Evolutionary conservation across 2,888 invertebrate species (phyloP).

Genomic region (Galeopsomyia nigrocyanea): DNA sequence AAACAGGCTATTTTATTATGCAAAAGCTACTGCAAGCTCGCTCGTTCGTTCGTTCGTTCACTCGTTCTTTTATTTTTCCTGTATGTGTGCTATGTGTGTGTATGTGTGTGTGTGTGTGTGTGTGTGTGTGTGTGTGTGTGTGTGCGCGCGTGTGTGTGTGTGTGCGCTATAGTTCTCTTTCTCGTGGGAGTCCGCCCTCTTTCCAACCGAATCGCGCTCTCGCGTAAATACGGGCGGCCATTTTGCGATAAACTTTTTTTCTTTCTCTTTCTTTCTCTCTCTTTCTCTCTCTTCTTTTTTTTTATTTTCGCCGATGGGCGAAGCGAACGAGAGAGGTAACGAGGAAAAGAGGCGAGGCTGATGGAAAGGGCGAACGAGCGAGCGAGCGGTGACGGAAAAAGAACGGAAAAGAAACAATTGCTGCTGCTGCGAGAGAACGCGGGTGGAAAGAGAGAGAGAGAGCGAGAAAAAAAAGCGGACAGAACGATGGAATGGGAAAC

Average conservation of each 20-base stretch:
- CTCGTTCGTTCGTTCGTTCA: slow-evolving; percentile 55
- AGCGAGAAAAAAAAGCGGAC: slow-evolving; percentile 33
- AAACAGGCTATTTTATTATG: slow-evolving; percentile 68
- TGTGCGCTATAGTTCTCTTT: no score
- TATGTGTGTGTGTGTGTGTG: no score
- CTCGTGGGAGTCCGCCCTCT: no score
- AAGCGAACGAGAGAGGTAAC: slow-evolving; percentile 45
- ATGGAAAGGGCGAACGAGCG: slow-evolving; percentile 20
- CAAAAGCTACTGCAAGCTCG: slow-evolving; percentile 68
- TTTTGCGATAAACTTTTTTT: slow-evolving; percentile 65
- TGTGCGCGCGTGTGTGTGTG: no score
- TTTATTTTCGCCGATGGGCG: slow-evolving; percentile 44
- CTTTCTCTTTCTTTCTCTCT: slow-evolving; percentile 3
- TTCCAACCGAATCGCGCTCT: slow-evolving; percentile 52
- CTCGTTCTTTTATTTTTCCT: no score
- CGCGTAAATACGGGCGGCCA: slow-evolving; percentile 69
- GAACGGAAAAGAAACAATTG: slow-evolving; percentile 42
- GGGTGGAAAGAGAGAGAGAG: slow-evolving; percentile 37
- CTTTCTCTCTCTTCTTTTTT: slow-evolving; percentile 32
- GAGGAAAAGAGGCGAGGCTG: slow-evolving; percentile 23
- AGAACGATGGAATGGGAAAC: slow-evolving; percentile 33
- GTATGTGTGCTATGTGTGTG: no score
- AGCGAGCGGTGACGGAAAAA: slow-evolving; percentile 34
- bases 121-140: no score
- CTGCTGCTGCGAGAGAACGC: slow-evolving; percentile 23